A percentile compares a stretch with the other conserved stretches of the same genome.
Conservation (phyloP, 2,888 invertebrate species). For the Coleophora deauratella region DNA sequence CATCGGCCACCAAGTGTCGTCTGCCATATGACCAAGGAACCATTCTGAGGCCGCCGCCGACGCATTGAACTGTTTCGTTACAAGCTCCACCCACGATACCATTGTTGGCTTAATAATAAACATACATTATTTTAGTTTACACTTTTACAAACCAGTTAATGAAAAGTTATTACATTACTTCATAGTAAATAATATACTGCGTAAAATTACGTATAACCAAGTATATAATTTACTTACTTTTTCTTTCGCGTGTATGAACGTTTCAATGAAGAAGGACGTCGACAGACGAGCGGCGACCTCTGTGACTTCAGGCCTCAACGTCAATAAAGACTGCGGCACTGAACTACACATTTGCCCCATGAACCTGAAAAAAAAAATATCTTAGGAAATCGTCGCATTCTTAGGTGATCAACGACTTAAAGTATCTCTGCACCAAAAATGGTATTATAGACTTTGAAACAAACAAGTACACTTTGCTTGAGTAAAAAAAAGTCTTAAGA, state of each 20-base stretch:
- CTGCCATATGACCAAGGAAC: conserved; percentile 94
- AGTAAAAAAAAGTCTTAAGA: too few relatives aligned
- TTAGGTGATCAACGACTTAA: too few relatives aligned
- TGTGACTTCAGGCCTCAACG: conserved; percentile 84
- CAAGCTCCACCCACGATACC: conserved; percentile 96
- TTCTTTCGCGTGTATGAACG: conserved; percentile 97
- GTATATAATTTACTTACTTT: too few relatives aligned
- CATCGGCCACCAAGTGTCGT: conserved; percentile 96
- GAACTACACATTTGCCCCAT: conserved; percentile 98
- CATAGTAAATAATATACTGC: too few relatives aligned
- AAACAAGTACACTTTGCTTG: too few relatives aligned
- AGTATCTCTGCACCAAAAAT: too few relatives aligned
- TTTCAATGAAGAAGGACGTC: conserved; percentile 96
- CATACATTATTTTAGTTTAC: too few relatives aligned
- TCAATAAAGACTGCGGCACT: conserved; percentile 90
- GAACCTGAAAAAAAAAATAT: conserved; percentile 75
- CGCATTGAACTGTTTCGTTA: conserved; percentile 95
- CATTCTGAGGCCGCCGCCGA: conserved; percentile 92
- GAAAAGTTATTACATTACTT: too few relatives aligned
- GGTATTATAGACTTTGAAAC: too few relatives aligned
- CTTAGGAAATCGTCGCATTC: too few relatives aligned
- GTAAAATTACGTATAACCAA: too few relatives aligned
- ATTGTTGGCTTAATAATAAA: conserved; percentile 83
- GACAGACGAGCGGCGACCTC: conserved; percentile 91
- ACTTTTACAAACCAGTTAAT: too few relatives aligned